Conservation (phyloP, 1,140 invertebrate genomes). For the Drosophila trapezifrons region DNA sequence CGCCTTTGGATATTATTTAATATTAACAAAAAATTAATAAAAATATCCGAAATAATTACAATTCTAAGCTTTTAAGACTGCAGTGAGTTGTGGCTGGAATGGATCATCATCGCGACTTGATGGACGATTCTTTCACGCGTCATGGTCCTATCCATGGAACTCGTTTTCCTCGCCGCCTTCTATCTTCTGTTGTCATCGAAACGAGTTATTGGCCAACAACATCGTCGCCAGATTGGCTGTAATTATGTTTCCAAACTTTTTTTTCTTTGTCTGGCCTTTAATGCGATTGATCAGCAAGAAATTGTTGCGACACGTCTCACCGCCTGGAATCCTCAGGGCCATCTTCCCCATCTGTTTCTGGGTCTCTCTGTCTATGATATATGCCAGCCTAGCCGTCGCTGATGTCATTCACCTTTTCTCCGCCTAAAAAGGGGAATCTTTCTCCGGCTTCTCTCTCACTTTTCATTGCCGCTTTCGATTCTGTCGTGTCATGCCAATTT, state of each 20-base stretch:
- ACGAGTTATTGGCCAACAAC: constrained; percentile 46
- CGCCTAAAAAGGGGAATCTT: background rate
- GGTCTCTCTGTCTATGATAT: constrained; percentile 3
- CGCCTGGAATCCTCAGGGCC: constrained; percentile 16
- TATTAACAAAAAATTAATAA: too few relatives aligned
- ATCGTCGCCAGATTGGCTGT: constrained; percentile 13
- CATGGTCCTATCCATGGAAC: constrained; percentile 25
- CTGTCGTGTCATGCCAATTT: constrained; percentile 38
- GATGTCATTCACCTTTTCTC: constrained; percentile 31
- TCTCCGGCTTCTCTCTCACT: constrained; percentile 7
- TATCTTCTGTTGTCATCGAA: constrained; percentile 30
- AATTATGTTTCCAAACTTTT: constrained; percentile 39
- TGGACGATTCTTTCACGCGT: constrained; percentile 21
- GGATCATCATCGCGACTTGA: background rate
- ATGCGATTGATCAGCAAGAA: constrained; percentile 40
- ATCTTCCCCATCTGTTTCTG: background rate
- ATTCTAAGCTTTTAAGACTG: background rate
- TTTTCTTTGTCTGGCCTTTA: constrained; percentile 8
- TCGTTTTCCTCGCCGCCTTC: constrained; percentile 14
- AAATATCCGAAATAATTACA: too few relatives aligned
- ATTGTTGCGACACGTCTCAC: constrained; percentile 14
- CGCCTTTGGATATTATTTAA: background rate
- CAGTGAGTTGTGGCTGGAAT: background rate
- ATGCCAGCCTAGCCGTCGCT: background rate
- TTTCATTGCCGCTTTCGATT: constrained; percentile 16